Evolutionary conservation across 2,113 vertebrate species (phyloP).

Genomic region (Pedionomus torquatus): DNA sequence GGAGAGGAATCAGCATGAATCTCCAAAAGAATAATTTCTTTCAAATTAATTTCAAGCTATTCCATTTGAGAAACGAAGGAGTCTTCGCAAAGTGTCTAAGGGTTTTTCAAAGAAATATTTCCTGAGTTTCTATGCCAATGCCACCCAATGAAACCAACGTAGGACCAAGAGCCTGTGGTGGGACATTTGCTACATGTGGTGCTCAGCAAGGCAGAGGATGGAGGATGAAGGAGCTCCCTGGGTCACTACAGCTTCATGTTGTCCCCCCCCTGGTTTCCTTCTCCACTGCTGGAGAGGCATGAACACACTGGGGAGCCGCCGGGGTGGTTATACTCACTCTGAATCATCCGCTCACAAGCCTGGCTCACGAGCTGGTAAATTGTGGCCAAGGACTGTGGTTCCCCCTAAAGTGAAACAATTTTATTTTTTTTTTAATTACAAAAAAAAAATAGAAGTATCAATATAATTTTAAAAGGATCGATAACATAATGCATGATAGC

Average conservation of each 20-base stretch:
- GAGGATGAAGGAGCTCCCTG: background rate
- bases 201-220: background rate
- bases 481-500: background rate
- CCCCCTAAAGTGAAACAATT: conserved; percentile 79
- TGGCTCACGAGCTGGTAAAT: conserved; percentile 91
- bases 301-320: fast-evolving
- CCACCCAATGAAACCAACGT: fast-evolving
- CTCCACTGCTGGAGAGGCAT: background rate
- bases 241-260: background rate
- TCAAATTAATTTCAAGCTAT: background rate
- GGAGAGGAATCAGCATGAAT: background rate
- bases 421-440: background rate
- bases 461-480: background rate
- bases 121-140: background rate
- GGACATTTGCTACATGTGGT: fast-evolving
- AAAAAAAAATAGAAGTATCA: background rate
- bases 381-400: conserved; percentile 87
- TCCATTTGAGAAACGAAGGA: background rate
- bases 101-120: background rate
- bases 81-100: background rate
- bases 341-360: conserved; percentile 90
- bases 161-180: fast-evolving
- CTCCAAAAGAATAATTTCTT: background rate
- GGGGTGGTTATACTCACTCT: conserved; percentile 79
- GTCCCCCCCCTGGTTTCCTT: background rate